These are phyloP conservation scores for Sitta europaea DNA, from an alignment of 2,113 vertebrate genomes.

Conservation along the genomic window DNA sequence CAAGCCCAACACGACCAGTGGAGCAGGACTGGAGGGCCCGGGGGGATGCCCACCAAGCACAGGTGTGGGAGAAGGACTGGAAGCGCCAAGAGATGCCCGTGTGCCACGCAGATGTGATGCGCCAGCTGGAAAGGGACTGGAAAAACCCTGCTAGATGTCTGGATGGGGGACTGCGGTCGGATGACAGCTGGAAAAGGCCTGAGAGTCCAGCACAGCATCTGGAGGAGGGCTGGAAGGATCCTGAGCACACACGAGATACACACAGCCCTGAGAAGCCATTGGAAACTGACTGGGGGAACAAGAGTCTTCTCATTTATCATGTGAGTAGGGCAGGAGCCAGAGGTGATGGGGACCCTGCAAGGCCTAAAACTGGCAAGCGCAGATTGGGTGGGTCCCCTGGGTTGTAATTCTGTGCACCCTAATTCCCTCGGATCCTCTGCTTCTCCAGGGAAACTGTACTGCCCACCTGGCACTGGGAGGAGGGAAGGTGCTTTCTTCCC, in stretches of 20 bases:
- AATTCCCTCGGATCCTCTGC: neutral
- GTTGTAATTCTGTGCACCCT: neutral
- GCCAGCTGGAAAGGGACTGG: constrained; percentile 26
- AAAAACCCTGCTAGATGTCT: neutral
- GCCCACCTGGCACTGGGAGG: neutral
- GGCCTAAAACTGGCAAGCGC: neutral
- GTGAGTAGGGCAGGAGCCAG: constrained; percentile 34
- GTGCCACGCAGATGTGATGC: neutral
- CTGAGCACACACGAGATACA: neutral
- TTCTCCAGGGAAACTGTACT: neutral
- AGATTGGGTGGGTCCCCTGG: neutral
- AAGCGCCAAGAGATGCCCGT: neutral
- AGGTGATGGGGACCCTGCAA: neutral
- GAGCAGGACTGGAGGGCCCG: neutral
- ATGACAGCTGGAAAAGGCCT: constrained; percentile 42
- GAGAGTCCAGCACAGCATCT: neutral
- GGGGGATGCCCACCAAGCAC: neutral
- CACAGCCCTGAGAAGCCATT: constrained; percentile 31
- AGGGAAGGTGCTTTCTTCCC: neutral
- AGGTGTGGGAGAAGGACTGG: constrained; percentile 28
- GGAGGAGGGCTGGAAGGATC: neutral
- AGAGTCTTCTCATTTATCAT: neutral
- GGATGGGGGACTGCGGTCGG: neutral
- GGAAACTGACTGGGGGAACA: neutral
- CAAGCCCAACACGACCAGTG: neutral